Evolutionary conservation across 2,888 invertebrate genomes (phyloP).

Genomic region (Platynereis dumerilii): DNA sequence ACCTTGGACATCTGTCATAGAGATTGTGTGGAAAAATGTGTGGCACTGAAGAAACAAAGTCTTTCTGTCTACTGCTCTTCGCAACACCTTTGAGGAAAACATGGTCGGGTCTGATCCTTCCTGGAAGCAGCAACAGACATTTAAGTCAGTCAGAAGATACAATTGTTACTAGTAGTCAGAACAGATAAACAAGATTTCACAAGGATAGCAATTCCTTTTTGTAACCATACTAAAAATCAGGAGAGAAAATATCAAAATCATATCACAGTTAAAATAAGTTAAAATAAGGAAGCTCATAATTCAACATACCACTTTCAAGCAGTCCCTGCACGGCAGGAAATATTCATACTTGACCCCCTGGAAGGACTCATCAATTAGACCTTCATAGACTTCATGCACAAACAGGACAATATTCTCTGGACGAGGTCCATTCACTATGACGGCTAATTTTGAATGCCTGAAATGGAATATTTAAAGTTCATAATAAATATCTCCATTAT

Average conservation of each 20-base stretch:
- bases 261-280: too few relatives aligned
- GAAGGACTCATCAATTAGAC: constrained; percentile 58
- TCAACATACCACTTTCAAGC: constrained; percentile 47
- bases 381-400: constrained; percentile 61
- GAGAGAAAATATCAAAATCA: too few relatives aligned
- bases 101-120: constrained; percentile 33
- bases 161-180: too few relatives aligned
- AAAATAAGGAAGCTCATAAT: background rate
- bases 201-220: too few relatives aligned
- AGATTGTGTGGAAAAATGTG: constrained; percentile 41
- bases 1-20: constrained; percentile 38
- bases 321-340: constrained; percentile 58
- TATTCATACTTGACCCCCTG: constrained; percentile 59
- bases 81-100: constrained; percentile 40
- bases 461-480: constrained; percentile 1
- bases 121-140: too few relatives aligned
- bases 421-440: constrained; percentile 52
- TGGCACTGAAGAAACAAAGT: constrained; percentile 45
- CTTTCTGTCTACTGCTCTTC: constrained; percentile 37
- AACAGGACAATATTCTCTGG: constrained; percentile 61
- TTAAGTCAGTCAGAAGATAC: too few relatives aligned
- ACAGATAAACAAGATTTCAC: too few relatives aligned
- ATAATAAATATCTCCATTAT: too few relatives aligned
- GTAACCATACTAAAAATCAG: too few relatives aligned
- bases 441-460: constrained; percentile 50